Conservation (phyloP, 2,888 invertebrate genomes). For the Stenotaenia linearis region DNA sequence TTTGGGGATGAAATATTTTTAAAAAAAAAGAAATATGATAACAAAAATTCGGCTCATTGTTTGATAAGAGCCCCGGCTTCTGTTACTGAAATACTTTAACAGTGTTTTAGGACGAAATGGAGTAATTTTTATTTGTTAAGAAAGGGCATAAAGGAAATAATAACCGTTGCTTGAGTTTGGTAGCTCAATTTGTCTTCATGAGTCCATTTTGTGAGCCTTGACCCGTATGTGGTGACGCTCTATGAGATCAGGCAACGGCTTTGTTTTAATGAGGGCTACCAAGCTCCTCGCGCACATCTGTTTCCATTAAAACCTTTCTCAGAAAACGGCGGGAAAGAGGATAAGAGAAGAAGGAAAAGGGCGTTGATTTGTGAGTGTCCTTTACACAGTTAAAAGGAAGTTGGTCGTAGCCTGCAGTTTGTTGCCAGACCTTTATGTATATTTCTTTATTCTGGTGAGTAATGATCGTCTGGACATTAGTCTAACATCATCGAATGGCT, state of each 20-base stretch:
- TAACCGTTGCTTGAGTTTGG: not conserved
- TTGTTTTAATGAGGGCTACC: slow-evolving; percentile 18
- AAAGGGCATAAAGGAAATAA: not conserved
- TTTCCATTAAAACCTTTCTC: slow-evolving; percentile 8
- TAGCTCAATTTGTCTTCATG: slow-evolving; percentile 14
- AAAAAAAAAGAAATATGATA: too few relatives aligned
- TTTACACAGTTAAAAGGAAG: not conserved
- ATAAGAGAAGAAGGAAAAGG: not conserved
- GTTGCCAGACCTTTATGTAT: slow-evolving; percentile 6
- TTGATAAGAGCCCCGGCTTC: too few relatives aligned
- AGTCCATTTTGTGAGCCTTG: slow-evolving; percentile 19
- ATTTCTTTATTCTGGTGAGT: slow-evolving; percentile 5
- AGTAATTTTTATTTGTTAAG: not conserved
- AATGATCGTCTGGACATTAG: not conserved
- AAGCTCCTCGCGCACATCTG: slow-evolving; percentile 10
- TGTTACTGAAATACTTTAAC: too few relatives aligned
- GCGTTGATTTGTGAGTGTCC: slow-evolving; percentile 6
- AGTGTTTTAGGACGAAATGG: not conserved
- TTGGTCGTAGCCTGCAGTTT: not conserved
- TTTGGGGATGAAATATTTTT: too few relatives aligned
- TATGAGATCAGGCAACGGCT: slow-evolving; percentile 2
- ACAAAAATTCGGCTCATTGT: too few relatives aligned
- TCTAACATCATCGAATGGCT: not conserved
- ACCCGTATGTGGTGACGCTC: not conserved
- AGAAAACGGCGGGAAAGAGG: slow-evolving; percentile 1